These are phyloP conservation scores for Gambelia wislizenii DNA, from an alignment of 2,797 vertebrate species.

Conservation along the genomic window DNA sequence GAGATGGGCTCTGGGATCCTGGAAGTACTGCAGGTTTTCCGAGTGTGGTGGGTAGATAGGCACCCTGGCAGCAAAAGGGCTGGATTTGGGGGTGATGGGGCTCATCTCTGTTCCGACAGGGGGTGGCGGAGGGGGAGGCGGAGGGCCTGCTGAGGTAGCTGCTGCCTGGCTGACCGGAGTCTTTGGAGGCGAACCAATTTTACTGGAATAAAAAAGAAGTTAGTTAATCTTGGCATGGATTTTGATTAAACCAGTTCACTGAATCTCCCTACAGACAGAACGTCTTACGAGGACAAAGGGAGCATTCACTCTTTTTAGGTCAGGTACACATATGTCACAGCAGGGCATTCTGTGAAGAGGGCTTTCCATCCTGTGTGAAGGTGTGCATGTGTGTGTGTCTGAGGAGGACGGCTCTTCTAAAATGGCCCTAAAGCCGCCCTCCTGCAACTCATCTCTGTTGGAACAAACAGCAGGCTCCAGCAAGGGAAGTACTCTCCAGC, in stretches of 20 bases:
- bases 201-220: slow-evolving; percentile 78
- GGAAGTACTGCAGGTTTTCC: slow-evolving; percentile 89
- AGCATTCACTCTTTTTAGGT: background rate
- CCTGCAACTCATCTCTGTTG: background rate
- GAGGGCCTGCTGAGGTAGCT: slow-evolving; percentile 84
- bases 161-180: slow-evolving; percentile 87
- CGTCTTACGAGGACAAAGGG: background rate
- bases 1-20: slow-evolving; percentile 86
- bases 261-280: background rate
- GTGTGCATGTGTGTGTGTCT: background rate
- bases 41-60: slow-evolving; percentile 86
- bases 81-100: slow-evolving; percentile 84
- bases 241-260: background rate
- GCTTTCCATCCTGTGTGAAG: background rate
- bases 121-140: slow-evolving; percentile 74
- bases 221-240: background rate
- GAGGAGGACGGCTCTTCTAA: background rate
- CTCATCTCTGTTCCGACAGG: slow-evolving; percentile 82
- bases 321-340: too few species aligned
- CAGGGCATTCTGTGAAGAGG: background rate
- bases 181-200: slow-evolving; percentile 87
- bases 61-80: slow-evolving; percentile 85
- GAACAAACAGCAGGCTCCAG: background rate
- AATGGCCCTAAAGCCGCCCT: too few species aligned
- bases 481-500: background rate